phyloP scores from a whole-genome alignment of 30 jellyfish, hydroid and myxozoan genomes.

The Hydractinia symbiolongicarpus region DNA sequence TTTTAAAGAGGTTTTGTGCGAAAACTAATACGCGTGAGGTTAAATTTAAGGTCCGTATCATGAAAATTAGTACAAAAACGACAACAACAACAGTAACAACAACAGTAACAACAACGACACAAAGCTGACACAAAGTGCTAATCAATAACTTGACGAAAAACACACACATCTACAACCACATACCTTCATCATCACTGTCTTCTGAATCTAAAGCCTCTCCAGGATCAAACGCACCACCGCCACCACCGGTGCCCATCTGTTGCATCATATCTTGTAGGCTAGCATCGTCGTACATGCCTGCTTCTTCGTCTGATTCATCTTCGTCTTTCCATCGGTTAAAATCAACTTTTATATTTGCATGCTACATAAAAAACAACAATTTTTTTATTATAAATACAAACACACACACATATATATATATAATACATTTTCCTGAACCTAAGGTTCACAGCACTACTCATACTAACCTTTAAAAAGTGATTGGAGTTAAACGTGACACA shows the following conservation, averaged over 20 bases:
- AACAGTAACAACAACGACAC: too few species aligned
- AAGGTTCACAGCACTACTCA: neutral
- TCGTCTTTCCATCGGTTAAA: constrained; percentile 91
- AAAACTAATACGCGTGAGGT: too few species aligned
- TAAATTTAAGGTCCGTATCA: too few species aligned
- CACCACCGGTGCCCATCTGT: constrained; percentile 65
- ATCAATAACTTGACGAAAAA: too few species aligned
- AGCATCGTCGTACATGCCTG: constrained; percentile 38
- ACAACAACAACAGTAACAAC: too few species aligned
- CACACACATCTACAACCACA: neutral
- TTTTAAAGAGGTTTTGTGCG: too few species aligned
- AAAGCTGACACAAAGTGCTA: too few species aligned
- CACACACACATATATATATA: neutral
- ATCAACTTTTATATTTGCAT: constrained; percentile 62
- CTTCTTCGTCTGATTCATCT: constrained; percentile 80
- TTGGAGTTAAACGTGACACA: neutral
- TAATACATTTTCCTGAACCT: neutral
- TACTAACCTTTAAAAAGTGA: neutral
- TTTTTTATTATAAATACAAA: neutral
- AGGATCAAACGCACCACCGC: constrained; percentile 40
- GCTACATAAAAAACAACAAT: constrained; percentile 39
- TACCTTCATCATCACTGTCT: constrained; percentile 79
- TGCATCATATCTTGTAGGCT: constrained; percentile 84
- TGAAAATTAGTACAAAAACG: too few species aligned
- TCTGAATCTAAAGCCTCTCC: constrained; percentile 52